Conservation (phyloP, 2,888 invertebrate genomes). For the Ichneumoninae sp. region DNA sequence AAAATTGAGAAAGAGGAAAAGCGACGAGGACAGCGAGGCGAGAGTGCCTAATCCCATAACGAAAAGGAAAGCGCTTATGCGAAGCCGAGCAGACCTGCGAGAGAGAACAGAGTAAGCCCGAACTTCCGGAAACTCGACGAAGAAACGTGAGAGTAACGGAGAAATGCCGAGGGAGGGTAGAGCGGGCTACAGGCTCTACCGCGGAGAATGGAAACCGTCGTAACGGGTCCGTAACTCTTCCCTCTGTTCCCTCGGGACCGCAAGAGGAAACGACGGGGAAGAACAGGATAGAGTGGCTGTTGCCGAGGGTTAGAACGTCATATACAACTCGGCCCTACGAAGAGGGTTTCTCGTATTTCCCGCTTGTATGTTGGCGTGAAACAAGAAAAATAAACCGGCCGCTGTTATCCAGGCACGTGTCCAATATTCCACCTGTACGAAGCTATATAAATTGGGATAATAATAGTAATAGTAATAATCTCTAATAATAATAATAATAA, state of each 20-base stretch:
- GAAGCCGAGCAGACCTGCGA: conserved; percentile 30
- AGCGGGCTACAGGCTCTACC: conserved; percentile 26
- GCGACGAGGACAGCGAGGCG: conserved; percentile 64
- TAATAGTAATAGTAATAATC: background rate
- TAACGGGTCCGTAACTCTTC: conserved; percentile 76
- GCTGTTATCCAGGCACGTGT: conserved; percentile 28
- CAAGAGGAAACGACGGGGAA: conserved; percentile 54
- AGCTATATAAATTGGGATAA: background rate
- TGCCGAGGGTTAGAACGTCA: conserved; percentile 44
- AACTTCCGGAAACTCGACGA: conserved; percentile 26
- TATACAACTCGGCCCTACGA: conserved; percentile 33
- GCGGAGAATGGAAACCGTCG: conserved; percentile 63
- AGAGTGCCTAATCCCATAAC: conserved; percentile 80
- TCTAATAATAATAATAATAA: too few species aligned
- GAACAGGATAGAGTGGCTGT: conserved; percentile 52
- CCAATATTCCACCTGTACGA: background rate
- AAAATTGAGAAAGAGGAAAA: conserved; percentile 54
- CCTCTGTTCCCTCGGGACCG: conserved; percentile 75
- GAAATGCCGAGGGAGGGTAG: conserved; percentile 27
- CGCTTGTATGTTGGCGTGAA: conserved; percentile 21
- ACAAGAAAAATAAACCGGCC: conserved; percentile 30
- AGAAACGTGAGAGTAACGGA: conserved; percentile 44
- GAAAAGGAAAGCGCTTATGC: conserved; percentile 72
- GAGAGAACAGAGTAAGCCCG: conserved; percentile 1
- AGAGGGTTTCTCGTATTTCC: conserved; percentile 33